Evolutionary conservation across 2,888 invertebrate genomes (phyloP).

Genomic region (Drosophila kambysellisi): DNA sequence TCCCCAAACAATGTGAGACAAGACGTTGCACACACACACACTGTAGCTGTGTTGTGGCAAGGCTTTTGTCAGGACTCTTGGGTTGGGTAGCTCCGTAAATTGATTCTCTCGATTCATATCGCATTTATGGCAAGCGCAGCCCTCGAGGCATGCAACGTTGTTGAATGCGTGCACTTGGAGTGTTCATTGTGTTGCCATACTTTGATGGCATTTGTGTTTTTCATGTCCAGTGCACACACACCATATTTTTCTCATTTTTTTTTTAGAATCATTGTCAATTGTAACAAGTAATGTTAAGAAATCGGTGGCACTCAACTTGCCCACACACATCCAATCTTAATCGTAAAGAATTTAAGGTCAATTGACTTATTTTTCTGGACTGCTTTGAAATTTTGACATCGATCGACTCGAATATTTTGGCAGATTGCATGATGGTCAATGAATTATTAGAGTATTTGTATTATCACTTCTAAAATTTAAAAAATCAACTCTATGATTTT

Average conservation of each 20-base stretch:
- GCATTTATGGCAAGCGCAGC: slow-evolving; percentile 43
- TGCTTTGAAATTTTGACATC: background rate
- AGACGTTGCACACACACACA: slow-evolving; percentile 30
- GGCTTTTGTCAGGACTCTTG: slow-evolving; percentile 5
- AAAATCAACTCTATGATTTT: too few relatives aligned
- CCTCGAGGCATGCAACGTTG: slow-evolving; percentile 20
- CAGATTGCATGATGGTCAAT: background rate
- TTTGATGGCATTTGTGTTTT: background rate
- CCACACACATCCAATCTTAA: background rate
- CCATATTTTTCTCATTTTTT: slow-evolving; percentile 9
- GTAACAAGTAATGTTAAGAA: background rate
- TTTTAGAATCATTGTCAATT: slow-evolving; percentile 7
- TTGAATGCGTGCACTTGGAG: background rate
- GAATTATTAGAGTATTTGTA: background rate
- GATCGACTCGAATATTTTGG: background rate
- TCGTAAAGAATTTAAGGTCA: background rate
- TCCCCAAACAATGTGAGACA: slow-evolving; percentile 43
- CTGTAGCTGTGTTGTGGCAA: slow-evolving; percentile 17
- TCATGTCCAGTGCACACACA: background rate
- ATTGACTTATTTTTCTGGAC: background rate
- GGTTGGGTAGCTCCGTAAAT: slow-evolving; percentile 42
- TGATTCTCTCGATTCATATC: slow-evolving; percentile 68
- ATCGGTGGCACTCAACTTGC: background rate
- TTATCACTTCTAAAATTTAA: background rate
- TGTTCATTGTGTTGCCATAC: background rate